Percentiles rank a stretch among this genome's conserved stretches.
Conservation (phyloP, 2,113 vertebrate genomes). For the Pelusios castaneus region DNA sequence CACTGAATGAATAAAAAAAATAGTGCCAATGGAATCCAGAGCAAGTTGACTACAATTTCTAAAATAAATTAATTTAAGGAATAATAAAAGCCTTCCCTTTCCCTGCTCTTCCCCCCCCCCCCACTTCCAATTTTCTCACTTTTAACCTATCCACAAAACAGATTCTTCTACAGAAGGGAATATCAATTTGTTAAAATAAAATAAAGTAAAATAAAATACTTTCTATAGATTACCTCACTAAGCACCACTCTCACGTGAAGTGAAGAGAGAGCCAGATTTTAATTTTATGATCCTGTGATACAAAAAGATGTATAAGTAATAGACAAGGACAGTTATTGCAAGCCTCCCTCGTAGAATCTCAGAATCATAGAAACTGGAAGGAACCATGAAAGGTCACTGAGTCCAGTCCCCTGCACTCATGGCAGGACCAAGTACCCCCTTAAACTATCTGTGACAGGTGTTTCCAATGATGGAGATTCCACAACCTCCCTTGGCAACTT, state of each 20-base stretch:
- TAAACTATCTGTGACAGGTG: too few relatives aligned
- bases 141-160: not conserved
- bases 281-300: not conserved
- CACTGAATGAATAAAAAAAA: not conserved
- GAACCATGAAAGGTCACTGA: too few relatives aligned
- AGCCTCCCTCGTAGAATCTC: not conserved
- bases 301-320: not conserved
- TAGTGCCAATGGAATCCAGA: not conserved
- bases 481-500: too few relatives aligned
- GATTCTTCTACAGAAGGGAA: not conserved
- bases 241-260: accelerated
- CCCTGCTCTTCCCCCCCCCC: not conserved
- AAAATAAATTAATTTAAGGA: not conserved
- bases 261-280: not conserved
- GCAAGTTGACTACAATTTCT: not conserved
- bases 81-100: not conserved
- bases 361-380: too few relatives aligned
- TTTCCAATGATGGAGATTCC: too few relatives aligned
- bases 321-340: not conserved
- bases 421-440: too few relatives aligned
- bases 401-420: too few relatives aligned
- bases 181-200: not conserved
- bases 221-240: not conserved
- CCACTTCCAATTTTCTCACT: not conserved
- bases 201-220: not conserved